Base-by-base conservation (phyloP, 1,140 invertebrate genomes). In the Frieseomelitta varia region DNA sequence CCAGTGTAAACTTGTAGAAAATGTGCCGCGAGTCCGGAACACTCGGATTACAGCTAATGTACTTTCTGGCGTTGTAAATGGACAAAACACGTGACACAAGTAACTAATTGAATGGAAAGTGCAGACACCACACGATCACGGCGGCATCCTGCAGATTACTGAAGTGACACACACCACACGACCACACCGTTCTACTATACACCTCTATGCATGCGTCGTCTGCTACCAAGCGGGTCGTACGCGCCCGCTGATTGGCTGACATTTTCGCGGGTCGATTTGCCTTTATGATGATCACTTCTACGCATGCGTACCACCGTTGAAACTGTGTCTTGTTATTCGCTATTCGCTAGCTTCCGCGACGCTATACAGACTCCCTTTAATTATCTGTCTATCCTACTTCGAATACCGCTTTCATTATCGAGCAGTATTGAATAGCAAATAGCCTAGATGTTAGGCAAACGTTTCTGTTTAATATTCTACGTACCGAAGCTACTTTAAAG, bases 241-340 rank as follows among this genome's bases (percentile, higher is more conserved):
- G 78, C 12, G 68, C 24, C 17, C 81, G 81, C 84, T 63, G 76
- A 92, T 91, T 92, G 87, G 87, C 71, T 74, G 76, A 84, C 80
- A 90, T 92, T 94, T 94, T 94, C 93, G 92, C 93, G 92, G 94
- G 93, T 94, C 93, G 94, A 94, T 94, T 90, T 91, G 85, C 83
- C 88, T 87, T 88, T 88, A 85, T 58, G 75, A 71, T 51, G 24
- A 61, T 61, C 58, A 61, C 24, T 24, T n/a, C 63, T 73, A 90
- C 93, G 92, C 91, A 92, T 81, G 91, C 92, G 91, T 86, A 73
- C 2, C 17, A 53, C 19, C 39, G 15, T 47, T 65, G 24, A 47
- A 39, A 47, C 27, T 11, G 24, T 6, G 34, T 56, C 58, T 55
- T 6, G 39, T 47, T 8, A 47, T 10, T 47, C 39, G 39, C 39